phyloP scores from a whole-genome alignment of 2,113 vertebrate species.

The Micronisus gabar region DNA sequence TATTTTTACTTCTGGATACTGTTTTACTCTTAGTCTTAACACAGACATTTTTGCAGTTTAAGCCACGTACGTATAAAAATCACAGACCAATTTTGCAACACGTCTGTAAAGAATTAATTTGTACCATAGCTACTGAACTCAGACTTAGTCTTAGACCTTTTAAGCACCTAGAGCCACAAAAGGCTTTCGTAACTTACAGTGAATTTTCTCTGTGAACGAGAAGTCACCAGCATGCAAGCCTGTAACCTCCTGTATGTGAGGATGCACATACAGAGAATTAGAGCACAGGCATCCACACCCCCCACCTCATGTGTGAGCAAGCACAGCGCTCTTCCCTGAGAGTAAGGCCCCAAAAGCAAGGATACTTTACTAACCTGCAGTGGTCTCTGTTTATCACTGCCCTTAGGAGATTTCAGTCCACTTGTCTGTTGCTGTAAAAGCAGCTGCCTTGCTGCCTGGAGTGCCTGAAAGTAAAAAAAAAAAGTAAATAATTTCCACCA shows the following conservation, averaged over 20 bases:
- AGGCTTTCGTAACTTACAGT: not conserved
- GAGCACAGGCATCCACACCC: not conserved
- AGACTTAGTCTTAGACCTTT: not conserved
- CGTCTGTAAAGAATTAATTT: not conserved
- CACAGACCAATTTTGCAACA: not conserved
- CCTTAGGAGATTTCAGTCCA: constrained; percentile 99
- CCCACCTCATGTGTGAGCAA: not conserved
- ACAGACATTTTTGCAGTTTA: constrained; percentile 28
- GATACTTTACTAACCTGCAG: constrained; percentile 88
- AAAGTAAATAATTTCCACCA: not conserved
- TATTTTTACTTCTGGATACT: not conserved
- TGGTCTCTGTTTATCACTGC: constrained; percentile 97
- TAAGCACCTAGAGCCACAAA: constrained; percentile 2
- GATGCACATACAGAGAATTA: not conserved
- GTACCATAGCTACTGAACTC: not conserved
- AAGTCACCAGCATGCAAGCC: not conserved
- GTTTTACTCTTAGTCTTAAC: not conserved
- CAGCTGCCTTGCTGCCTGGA: constrained; percentile 98
- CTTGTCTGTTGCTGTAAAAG: constrained; percentile 98
- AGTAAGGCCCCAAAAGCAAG: constrained; percentile 12
- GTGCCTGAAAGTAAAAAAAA: constrained; percentile 81
- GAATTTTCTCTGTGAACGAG: not conserved
- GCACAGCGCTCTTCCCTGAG: not conserved
- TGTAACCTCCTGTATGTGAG: not conserved
- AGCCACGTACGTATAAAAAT: not conserved